Evolutionary conservation across 92 coral and sea anemone species (phyloP), one percentile per base, ranked within the genome.

Genomic region (Zoanthus sansibaricus): DNA sequence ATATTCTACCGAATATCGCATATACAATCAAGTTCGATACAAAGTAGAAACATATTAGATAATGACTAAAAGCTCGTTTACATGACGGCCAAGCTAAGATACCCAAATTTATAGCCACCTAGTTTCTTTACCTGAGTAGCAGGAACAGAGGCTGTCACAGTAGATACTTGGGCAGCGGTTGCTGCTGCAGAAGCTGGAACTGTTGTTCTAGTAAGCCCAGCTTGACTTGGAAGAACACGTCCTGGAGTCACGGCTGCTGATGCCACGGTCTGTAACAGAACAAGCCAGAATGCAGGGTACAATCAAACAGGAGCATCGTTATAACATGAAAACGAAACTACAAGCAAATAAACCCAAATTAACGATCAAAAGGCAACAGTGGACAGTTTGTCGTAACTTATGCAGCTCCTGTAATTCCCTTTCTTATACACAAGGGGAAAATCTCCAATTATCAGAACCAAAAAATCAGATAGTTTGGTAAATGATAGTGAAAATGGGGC

Each of bases 181-280:
- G 90, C 64, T 5, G 87, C 72, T 17, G 83, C 73, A 15, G 88
- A 76, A 15, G 93, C 55, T 14, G 93, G 72, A 9, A 90, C 80
- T 32, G 93, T 37, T 33, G 90, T 82, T 58, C 90, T 87, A 5
- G 73, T 87, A 52, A 79, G 93, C 25, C 91, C 77, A 37, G 93
- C 79, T 72, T 90, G 92, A 58, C 84, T 49, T 77, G 87, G 93
- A 56, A 90, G 79, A 12, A 80, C 85, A 17, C 93, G 88, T 82
- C 88, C 75, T 51, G 90, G 71, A 18, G 93, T 59, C 18, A 51
- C 33, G 30, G 86, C 80, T 37, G 84, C 91, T 20, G 93, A 87
- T 20, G 88, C 80, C 16, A 70, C 93, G 82, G 78, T 90, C 93
- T 90, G 75, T 21, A 3, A 51, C 68, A 70, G 10, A 86, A 47